phyloP scores from a whole-genome alignment of 1,140 invertebrate species.

The Cyphomyrmex costatus region DNA sequence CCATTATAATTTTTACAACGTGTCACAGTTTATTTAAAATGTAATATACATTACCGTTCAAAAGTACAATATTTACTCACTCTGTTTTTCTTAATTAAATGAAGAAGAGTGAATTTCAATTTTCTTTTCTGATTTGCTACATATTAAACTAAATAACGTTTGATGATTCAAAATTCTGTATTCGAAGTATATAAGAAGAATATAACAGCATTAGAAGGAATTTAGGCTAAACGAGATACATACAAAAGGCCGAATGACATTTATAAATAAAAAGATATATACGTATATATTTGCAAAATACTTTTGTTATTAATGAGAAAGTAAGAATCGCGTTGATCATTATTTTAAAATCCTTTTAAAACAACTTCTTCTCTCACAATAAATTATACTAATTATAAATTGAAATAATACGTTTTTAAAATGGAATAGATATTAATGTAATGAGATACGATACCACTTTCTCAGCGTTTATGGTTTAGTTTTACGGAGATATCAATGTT shows the following conservation, averaged over 20 bases:
- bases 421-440: background rate
- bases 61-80: too few species aligned
- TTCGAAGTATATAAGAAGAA: too few species aligned
- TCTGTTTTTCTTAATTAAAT: too few species aligned
- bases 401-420: background rate
- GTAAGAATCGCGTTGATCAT: background rate
- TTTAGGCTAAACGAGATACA: too few species aligned
- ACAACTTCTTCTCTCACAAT: background rate
- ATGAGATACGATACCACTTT: background rate
- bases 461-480: background rate
- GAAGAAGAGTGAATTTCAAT: too few species aligned
- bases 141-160: too few species aligned
- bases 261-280: background rate
- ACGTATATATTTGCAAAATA: background rate
- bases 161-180: too few species aligned
- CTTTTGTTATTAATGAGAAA: background rate
- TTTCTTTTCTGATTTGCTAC: too few species aligned
- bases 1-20: background rate
- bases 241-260: background rate
- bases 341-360: background rate
- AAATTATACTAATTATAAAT: background rate
- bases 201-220: too few species aligned
- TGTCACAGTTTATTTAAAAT: background rate
- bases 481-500: conserved; percentile 19
- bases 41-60: background rate